Evolutionary conservation across 2,113 vertebrate genomes (phyloP).

Genomic region (Euleptes europaea): DNA sequence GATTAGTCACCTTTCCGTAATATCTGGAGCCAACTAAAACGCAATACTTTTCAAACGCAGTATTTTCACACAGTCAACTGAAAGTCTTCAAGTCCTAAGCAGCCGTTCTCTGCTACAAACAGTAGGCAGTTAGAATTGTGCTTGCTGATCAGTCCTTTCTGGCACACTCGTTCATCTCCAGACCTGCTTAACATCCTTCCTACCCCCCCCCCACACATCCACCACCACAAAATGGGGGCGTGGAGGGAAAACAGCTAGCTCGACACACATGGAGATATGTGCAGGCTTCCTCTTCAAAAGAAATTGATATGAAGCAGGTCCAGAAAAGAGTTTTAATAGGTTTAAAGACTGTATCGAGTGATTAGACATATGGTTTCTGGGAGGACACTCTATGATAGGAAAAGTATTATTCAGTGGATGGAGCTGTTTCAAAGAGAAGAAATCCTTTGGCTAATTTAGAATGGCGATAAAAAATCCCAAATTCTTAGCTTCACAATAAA

Average conservation of each 20-base stretch:
- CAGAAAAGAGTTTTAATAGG: not conserved
- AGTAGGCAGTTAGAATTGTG: not conserved
- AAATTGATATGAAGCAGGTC: not conserved
- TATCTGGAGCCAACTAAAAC: not conserved
- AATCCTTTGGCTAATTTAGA: not conserved
- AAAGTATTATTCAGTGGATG: slow-evolving; percentile 12
- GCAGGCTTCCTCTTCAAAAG: not conserved
- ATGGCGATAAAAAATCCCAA: slow-evolving; percentile 16
- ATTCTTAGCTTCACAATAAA: slow-evolving; percentile 3
- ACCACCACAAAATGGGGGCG: too few species aligned
- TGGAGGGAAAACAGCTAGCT: too few species aligned
- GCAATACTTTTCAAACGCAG: not conserved
- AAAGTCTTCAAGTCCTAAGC: not conserved
- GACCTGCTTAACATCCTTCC: too few species aligned
- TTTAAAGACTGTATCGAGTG: not conserved
- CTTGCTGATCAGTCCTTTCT: too few species aligned
- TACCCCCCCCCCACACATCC: too few species aligned
- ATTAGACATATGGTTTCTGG: slow-evolving; percentile 20
- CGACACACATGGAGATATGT: too few species aligned
- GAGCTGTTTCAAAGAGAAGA: not conserved
- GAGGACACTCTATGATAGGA: slow-evolving; percentile 3
- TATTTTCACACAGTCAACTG: not conserved
- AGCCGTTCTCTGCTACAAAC: not conserved
- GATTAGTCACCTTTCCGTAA: not conserved
- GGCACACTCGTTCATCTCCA: too few species aligned